phyloP scores from a whole-genome alignment of 2,888 invertebrate species.

The Diaperis boleti region DNA sequence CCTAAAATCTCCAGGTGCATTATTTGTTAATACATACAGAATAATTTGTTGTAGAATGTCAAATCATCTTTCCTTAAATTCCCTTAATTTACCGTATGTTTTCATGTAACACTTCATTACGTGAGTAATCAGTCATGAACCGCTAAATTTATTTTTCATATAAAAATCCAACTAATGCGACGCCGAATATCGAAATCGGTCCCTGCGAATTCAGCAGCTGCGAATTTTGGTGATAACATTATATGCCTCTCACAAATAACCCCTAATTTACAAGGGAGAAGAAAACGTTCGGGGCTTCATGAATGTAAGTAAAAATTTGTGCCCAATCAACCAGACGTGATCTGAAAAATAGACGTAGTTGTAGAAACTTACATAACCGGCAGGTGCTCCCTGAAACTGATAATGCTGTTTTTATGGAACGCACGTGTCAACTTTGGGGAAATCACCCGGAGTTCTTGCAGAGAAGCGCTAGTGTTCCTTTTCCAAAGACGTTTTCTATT shows the following conservation, averaged over 20 bases:
- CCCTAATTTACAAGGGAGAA: background rate
- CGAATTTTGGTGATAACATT: slow-evolving; percentile 5
- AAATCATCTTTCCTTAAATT: too few species aligned
- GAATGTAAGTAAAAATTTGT: background rate
- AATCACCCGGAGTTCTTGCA: background rate
- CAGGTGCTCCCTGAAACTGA: slow-evolving; percentile 16
- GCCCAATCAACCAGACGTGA: slow-evolving; percentile 23
- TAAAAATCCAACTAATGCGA: background rate
- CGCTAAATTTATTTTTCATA: background rate
- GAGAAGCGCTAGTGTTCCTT: background rate
- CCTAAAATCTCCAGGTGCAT: too few species aligned
- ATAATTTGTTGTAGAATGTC: too few species aligned
- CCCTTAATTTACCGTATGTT: too few species aligned
- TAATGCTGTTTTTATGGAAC: slow-evolving; percentile 32
- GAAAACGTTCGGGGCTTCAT: background rate
- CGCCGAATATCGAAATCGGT: background rate
- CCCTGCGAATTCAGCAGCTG: background rate
- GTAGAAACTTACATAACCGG: slow-evolving; percentile 14
- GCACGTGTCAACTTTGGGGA: slow-evolving; percentile 7
- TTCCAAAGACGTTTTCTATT: too few species aligned
- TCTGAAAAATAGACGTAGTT: slow-evolving; percentile 26
- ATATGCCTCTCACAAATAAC: background rate
- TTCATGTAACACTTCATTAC: background rate
- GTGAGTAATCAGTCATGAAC: background rate
- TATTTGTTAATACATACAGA: too few species aligned